Conservation (phyloP, 2,888 invertebrate genomes). For the Portevinia maculata region DNA sequence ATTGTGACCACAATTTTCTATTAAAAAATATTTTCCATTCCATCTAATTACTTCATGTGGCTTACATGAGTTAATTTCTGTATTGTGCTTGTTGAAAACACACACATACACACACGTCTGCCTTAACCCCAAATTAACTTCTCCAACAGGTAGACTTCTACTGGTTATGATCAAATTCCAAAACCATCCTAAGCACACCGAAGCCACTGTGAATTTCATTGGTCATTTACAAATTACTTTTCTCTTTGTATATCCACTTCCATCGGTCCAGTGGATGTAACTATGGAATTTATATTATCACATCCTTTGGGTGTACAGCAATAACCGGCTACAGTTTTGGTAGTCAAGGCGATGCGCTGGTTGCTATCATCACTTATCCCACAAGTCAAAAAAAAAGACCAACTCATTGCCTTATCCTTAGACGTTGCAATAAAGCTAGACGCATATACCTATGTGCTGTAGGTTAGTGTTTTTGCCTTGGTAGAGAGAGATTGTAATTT, state of each 20-base stretch:
- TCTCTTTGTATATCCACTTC: slow-evolving; percentile 8
- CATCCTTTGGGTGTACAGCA: slow-evolving; percentile 44
- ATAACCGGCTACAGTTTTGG: slow-evolving; percentile 63
- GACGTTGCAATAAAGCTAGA: slow-evolving; percentile 29
- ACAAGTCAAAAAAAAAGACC: slow-evolving; percentile 51
- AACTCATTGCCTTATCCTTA: slow-evolving; percentile 26
- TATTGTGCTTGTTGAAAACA: slow-evolving; percentile 31
- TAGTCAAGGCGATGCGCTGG: slow-evolving; percentile 60
- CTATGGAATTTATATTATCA: slow-evolving; percentile 47
- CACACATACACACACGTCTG: slow-evolving; percentile 30
- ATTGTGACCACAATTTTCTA: slow-evolving; percentile 57
- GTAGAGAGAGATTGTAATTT: slow-evolving; percentile 45
- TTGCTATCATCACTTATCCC: slow-evolving; percentile 67
- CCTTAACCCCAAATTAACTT: slow-evolving; percentile 60
- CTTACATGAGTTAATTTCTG: slow-evolving; percentile 70
- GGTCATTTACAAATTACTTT: slow-evolving; percentile 65
- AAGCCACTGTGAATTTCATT: slow-evolving; percentile 61
- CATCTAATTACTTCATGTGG: slow-evolving; percentile 68
- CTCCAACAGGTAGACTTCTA: slow-evolving; percentile 61
- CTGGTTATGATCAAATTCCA: slow-evolving; percentile 31
- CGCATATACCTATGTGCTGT: background rate
- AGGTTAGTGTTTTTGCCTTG: no score
- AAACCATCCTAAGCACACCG: slow-evolving; percentile 5
- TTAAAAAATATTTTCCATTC: slow-evolving; percentile 52
- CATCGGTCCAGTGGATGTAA: slow-evolving; percentile 6